Base-by-base conservation (phyloP, 2,888 invertebrate genomes). In the Exocentrus adspersus region DNA sequence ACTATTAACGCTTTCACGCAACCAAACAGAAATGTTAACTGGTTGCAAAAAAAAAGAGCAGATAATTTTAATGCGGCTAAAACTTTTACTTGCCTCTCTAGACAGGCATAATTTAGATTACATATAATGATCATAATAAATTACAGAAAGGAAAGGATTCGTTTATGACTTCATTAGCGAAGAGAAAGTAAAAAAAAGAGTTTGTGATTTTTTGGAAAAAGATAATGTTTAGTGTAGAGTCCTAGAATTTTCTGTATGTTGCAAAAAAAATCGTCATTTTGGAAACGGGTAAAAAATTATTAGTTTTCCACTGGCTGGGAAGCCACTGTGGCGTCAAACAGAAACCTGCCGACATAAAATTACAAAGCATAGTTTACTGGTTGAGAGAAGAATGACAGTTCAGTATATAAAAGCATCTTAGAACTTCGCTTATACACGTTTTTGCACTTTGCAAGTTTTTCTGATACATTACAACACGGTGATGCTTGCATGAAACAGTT, bases 1-100 rank as follows among this genome's bases (percentile, higher is more conserved):
- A 12, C 10, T 37, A 12, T 37, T 37, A 37, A 12, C 37, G 6
- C 37, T 37, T 37, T 37, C 37, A 37, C 37, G 14, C 14, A 5
- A 37, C n/a, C 12, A 37, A 37, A 0, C 5, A 1, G 12, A 37
- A 37, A 37, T 37, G 37, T 37, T n/a, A 37, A 1, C n/a, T 2
- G 16, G 10, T 45, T 45, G 45, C 45, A 45, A 45, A 45, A 45
- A 45, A 37, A 45, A 45, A 20, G 20, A 9, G 10, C 20, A 9
- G 14, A 37, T 37, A 37, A 37, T 12, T 45, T 19, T n/a, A 10
- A 19, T 45, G 20, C n/a, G 9, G 19, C 4, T 5, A 45, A 21
- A 45, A 45, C 45, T 45, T 45, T 45, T 45, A 45, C 45, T 20
- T 20, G 20, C 10, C 19, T 45, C 4, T 45, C 16, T 2, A 20